A percentile compares a stretch with the other conserved stretches of the same genome.
Evolutionary conservation across 2,888 invertebrate genomes (phyloP).

Genomic region (Strigamia maritima): DNA sequence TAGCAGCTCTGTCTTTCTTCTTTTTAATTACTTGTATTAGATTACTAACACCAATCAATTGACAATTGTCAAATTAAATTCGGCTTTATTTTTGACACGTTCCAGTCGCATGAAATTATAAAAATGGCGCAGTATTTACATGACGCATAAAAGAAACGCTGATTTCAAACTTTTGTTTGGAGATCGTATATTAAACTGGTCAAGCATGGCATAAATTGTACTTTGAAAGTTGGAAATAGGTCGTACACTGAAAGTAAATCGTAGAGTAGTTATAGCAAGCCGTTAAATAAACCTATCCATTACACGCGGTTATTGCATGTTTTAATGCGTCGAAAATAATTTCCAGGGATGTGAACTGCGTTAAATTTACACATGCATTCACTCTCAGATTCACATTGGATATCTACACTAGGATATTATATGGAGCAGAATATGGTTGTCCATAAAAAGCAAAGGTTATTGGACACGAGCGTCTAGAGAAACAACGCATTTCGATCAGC

Average conservation of each 20-base stretch:
- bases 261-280: not conserved
- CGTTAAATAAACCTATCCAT: constrained; percentile 4
- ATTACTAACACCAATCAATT: not conserved
- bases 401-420: not conserved
- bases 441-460: not conserved
- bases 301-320: not conserved
- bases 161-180: not conserved
- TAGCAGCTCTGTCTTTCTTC: not conserved
- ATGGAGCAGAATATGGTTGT: constrained; percentile 4
- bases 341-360: not conserved
- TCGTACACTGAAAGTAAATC: not conserved
- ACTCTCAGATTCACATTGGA: not conserved
- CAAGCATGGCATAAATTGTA: not conserved
- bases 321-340: constrained; percentile 4
- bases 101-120: not conserved
- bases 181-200: not conserved
- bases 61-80: not conserved
- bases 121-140: not conserved
- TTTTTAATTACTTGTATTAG: not conserved
- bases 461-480: not conserved
- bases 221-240: not conserved
- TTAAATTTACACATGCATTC: not conserved
- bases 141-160: not conserved
- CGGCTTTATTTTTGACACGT: not conserved
- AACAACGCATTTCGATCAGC: not conserved